A percentile compares a stretch with the other conserved stretches of the same genome.
Evolutionary conservation across 2,113 vertebrate species (phyloP).

Genomic region (Spermophilus dauricus): DNA sequence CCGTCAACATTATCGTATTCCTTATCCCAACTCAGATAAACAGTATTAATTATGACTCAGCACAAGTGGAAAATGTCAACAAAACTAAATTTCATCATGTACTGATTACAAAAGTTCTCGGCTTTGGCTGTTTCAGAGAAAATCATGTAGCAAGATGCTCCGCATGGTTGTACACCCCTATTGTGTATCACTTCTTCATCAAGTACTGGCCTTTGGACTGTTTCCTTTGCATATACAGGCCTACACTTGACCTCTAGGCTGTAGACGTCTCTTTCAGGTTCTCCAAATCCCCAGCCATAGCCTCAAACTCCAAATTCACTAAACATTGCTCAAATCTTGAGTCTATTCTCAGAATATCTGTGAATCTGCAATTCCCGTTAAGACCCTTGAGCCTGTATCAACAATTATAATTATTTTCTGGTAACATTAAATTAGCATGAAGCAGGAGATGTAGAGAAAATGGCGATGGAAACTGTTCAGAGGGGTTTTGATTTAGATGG

Average conservation of each 20-base stretch:
- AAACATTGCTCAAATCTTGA: constrained; percentile 40
- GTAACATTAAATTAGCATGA: background rate
- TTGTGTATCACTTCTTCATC: background rate
- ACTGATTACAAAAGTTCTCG: background rate
- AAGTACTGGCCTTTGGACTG: background rate
- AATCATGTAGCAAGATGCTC: background rate
- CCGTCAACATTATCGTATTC: background rate
- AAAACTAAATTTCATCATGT: constrained; percentile 3
- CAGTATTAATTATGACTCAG: background rate
- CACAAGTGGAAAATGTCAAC: background rate
- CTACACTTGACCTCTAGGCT: background rate
- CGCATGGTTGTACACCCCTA: background rate
- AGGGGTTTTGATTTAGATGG: background rate
- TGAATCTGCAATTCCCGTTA: constrained; percentile 3
- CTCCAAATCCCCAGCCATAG: background rate
- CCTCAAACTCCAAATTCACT: background rate
- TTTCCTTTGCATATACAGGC: background rate
- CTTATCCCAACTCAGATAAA: background rate
- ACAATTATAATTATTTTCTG: background rate
- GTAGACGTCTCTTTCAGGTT: background rate
- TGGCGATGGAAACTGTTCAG: background rate
- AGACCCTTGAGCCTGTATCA: background rate
- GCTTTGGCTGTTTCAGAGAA: background rate
- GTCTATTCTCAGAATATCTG: constrained; percentile 11
- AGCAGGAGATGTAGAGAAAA: background rate